Evolutionary conservation across 1,140 invertebrate genomes (phyloP).

Genomic region (Pissodes strobi): DNA sequence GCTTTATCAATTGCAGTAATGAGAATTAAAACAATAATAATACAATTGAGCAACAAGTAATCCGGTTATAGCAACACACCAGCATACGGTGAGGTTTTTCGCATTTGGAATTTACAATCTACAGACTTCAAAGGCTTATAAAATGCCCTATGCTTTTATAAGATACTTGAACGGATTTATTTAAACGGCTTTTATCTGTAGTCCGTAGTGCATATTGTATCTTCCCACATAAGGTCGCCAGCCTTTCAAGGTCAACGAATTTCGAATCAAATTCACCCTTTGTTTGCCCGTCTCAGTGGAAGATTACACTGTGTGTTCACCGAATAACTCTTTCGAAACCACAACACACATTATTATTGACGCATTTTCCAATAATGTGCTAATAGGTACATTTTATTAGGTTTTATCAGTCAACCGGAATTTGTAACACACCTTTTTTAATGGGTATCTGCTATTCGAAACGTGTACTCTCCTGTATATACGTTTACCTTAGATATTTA

Average conservation of each 20-base stretch:
- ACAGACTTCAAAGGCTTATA: too few species aligned
- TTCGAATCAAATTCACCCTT: conserved; percentile 27
- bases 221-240: conserved; percentile 24
- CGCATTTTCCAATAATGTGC: conserved; percentile 23
- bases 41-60: too few species aligned
- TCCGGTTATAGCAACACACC: too few species aligned
- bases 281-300: conserved; percentile 17
- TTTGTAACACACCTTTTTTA: conserved; percentile 22
- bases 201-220: conserved; percentile 10
- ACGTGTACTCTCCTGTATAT: background rate
- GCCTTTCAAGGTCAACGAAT: conserved; percentile 31
- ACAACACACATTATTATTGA: background rate
- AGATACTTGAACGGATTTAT: too few species aligned
- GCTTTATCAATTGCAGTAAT: too few species aligned
- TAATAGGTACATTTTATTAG: background rate
- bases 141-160: too few species aligned
- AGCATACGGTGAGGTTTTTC: too few species aligned
- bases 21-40: too few species aligned
- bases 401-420: conserved; percentile 11
- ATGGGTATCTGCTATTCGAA: background rate
- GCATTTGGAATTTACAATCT: too few species aligned
- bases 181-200: too few species aligned
- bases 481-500: too few species aligned
- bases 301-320: conserved; percentile 11
- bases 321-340: conserved; percentile 1